A percentile compares a stretch with the other conserved stretches of the same genome.
Evolutionary conservation across 2,113 vertebrate species (phyloP).

Genomic region (Sminthopsis crassicaudata): DNA sequence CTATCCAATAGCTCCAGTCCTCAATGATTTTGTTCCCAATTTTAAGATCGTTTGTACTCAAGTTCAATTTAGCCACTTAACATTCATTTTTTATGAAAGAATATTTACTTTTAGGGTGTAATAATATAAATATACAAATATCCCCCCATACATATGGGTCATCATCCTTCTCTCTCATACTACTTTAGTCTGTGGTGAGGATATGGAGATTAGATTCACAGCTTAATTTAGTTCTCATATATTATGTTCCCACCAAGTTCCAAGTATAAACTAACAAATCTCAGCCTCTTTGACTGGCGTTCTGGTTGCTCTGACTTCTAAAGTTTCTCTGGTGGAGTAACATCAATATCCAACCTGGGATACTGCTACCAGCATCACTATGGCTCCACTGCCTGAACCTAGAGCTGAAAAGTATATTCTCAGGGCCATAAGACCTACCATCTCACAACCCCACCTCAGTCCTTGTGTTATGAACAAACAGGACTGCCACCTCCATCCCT

Average conservation of each 20-base stretch:
- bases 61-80: background rate
- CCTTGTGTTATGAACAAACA: background rate
- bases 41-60: background rate
- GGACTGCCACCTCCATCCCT: background rate
- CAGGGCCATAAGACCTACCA: background rate
- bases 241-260: background rate
- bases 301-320: background rate
- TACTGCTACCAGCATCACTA: background rate
- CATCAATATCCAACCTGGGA: background rate
- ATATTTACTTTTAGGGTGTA: background rate
- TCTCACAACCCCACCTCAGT: background rate
- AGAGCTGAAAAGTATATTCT: background rate
- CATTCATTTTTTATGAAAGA: background rate
- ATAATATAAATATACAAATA: background rate
- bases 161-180: background rate
- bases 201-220: background rate
- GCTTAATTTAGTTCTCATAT: background rate
- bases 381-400: background rate
- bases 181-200: background rate
- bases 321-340: background rate
- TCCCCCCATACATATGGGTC: background rate
- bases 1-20: background rate
- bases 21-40: background rate
- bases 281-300: background rate
- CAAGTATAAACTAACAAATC: background rate